Conservation (phyloP, 1,140 invertebrate genomes). For the Bombus balteatus region DNA sequence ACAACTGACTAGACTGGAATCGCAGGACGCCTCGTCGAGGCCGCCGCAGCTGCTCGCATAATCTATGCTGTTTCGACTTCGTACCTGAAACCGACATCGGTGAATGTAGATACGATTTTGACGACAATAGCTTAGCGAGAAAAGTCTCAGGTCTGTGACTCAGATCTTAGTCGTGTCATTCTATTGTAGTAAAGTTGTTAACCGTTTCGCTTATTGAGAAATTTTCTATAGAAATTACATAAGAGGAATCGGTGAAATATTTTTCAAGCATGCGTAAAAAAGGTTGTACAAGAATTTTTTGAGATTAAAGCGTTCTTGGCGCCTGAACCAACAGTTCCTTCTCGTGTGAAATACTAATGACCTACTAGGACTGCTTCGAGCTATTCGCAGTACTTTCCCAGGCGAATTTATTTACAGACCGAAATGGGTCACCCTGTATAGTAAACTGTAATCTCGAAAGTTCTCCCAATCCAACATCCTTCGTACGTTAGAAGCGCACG, state of each 20-base stretch:
- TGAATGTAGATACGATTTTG: background rate
- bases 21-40: constrained; percentile 85
- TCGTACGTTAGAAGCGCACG: background rate
- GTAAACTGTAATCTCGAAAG: background rate
- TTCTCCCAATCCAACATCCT: background rate
- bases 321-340: no score
- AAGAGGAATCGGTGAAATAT: background rate
- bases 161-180: background rate
- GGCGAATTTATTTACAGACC: constrained; percentile 14
- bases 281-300: background rate
- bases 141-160: background rate
- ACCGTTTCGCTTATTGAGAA: background rate
- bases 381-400: no score
- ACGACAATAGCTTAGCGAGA: no score
- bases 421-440: background rate
- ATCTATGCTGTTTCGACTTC: constrained; percentile 85
- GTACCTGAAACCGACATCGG: constrained; percentile 72
- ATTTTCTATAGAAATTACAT: background rate
- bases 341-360: background rate
- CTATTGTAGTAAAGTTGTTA: background rate
- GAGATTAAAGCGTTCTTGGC: background rate
- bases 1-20: constrained; percentile 89
- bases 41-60: constrained; percentile 86
- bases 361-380: background rate
- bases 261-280: background rate